phyloP scores from a whole-genome alignment of 23 tunicate species.

The Halocynthia aurantium region DNA sequence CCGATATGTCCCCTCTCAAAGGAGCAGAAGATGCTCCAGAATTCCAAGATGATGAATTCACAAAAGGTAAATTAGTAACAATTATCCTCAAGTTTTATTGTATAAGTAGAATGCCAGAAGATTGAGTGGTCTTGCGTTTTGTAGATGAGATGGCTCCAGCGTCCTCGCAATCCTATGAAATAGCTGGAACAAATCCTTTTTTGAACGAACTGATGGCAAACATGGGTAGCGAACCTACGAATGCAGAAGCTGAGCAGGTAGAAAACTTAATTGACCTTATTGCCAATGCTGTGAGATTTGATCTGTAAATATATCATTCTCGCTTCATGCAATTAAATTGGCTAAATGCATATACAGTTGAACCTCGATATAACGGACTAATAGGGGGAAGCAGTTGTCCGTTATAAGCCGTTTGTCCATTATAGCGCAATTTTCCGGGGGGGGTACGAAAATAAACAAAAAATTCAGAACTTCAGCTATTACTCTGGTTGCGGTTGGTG shows the following conservation, averaged over 20 bases:
- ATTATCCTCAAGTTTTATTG: not conserved
- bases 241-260: not conserved
- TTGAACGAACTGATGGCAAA: not conserved
- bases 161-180: not conserved
- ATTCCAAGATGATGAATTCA: not conserved
- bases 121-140: not conserved
- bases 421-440: too few relatives aligned
- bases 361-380: too few relatives aligned
- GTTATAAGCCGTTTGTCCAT: too few relatives aligned
- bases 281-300: too few relatives aligned
- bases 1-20: not conserved
- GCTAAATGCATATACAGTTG: too few relatives aligned
- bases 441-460: too few relatives aligned
- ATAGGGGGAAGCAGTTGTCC: too few relatives aligned
- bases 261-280: too few relatives aligned
- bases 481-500: too few relatives aligned
- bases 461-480: too few relatives aligned
- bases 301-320: too few relatives aligned
- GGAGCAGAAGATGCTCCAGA: not conserved
- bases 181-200: constrained; percentile 6
- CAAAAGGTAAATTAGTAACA: not conserved
- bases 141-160: not conserved
- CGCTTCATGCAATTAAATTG: too few relatives aligned
- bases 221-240: not conserved
- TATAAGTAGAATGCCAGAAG: not conserved